Conservation (phyloP, 2,113 vertebrate genomes). For the Taxidea taxus region DNA sequence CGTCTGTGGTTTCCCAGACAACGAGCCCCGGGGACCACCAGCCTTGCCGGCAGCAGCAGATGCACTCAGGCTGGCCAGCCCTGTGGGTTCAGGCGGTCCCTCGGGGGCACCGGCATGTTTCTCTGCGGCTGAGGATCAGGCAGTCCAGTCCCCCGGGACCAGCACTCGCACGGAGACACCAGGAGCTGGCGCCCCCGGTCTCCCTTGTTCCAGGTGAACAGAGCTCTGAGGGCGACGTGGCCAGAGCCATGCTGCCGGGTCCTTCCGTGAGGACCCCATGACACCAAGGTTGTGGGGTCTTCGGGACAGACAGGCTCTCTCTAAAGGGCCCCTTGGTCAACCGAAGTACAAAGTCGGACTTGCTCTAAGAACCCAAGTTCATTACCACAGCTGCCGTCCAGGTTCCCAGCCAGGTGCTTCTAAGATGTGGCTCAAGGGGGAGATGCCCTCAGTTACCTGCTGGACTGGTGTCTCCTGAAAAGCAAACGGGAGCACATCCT, state of each 20-base stretch:
- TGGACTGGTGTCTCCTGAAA: slow-evolving; percentile 78
- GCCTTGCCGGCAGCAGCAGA: neutral
- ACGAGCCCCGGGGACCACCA: neutral
- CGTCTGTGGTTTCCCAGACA: fast-evolving
- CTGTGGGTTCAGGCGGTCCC: neutral
- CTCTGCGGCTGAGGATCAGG: neutral
- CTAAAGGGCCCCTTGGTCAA: neutral
- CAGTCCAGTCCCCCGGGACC: neutral
- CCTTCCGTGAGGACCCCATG: neutral
- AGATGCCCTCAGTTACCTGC: slow-evolving; percentile 64
- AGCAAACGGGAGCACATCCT: slow-evolving; percentile 72
- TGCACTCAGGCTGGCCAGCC: neutral
- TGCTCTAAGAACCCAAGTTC: neutral
- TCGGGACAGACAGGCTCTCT: fast-evolving
- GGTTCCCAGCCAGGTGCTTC: slow-evolving; percentile 42
- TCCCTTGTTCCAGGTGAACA: neutral
- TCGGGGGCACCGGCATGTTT: neutral
- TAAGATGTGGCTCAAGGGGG: slow-evolving; percentile 71
- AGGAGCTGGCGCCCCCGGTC: neutral
- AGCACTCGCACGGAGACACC: neutral
- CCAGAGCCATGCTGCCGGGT: neutral
- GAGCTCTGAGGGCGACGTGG: fast-evolving
- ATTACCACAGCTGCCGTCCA: slow-evolving; percentile 74
- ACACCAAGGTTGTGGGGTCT: neutral
- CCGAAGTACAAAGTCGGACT: neutral